These are phyloP conservation scores for Leptatherina wallacei DNA, from an alignment of 2,797 vertebrate genomes.

Conservation along the genomic window DNA sequence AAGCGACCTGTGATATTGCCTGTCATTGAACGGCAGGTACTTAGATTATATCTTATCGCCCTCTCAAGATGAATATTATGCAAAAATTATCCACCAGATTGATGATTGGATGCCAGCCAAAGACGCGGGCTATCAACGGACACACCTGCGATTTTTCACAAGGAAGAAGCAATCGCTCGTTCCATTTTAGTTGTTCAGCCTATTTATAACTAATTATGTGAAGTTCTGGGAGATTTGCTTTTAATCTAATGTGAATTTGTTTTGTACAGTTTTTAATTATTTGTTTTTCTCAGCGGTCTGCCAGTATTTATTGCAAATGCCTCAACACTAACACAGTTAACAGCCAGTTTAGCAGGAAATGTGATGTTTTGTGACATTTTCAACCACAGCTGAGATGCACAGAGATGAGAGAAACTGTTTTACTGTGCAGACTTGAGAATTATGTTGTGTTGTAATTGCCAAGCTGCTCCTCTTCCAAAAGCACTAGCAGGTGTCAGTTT, in stretches of 20 bases:
- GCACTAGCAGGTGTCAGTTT: slow-evolving; percentile 56
- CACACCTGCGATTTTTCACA: slow-evolving; percentile 4
- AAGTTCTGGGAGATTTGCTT: slow-evolving; percentile 30
- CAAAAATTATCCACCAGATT: slow-evolving; percentile 37
- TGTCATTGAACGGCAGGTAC: slow-evolving; percentile 32
- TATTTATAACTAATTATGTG: slow-evolving; percentile 45
- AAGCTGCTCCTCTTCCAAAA: slow-evolving; percentile 44
- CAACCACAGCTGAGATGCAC: slow-evolving; percentile 7
- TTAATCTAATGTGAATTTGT: slow-evolving; percentile 28
- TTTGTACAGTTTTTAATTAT: slow-evolving; percentile 26
- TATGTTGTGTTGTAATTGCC: neutral
- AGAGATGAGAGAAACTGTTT: slow-evolving; percentile 18
- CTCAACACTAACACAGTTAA: slow-evolving; percentile 68
- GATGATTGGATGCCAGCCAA: slow-evolving; percentile 21
- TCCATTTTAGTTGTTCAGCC: slow-evolving; percentile 11
- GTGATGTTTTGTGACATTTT: slow-evolving; percentile 5
- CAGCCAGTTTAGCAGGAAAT: slow-evolving; percentile 15
- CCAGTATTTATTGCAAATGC: slow-evolving; percentile 61
- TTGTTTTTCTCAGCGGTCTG: slow-evolving; percentile 18
- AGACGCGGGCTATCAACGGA: slow-evolving; percentile 18
- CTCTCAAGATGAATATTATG: slow-evolving; percentile 56
- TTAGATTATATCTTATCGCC: slow-evolving; percentile 24
- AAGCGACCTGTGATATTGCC: slow-evolving; percentile 41
- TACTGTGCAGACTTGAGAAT: slow-evolving; percentile 20
- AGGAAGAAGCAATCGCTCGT: slow-evolving; percentile 16